These are phyloP conservation scores for Ephialtes manifestator DNA, from an alignment of 2,888 invertebrate genomes.

Conservation along the genomic window DNA sequence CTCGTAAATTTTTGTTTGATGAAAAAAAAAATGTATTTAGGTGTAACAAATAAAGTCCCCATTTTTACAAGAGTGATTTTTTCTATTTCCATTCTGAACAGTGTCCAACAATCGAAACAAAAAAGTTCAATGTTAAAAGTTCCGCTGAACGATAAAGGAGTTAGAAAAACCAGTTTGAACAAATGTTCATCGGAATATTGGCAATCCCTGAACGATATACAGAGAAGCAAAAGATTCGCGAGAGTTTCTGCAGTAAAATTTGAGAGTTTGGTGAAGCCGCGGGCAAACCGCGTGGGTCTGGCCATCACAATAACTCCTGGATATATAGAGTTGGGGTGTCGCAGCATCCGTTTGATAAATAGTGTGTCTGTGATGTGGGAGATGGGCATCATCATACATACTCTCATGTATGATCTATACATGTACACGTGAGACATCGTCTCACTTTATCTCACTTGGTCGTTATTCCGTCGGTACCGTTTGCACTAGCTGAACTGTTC, in stretches of 20 bases:
- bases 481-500: neutral
- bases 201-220: neutral
- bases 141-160: no score
- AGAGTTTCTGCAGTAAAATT: neutral
- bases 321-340: slow-evolving; percentile 8
- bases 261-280: neutral
- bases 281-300: slow-evolving; percentile 18
- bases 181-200: no score
- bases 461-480: slow-evolving; percentile 40
- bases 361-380: slow-evolving; percentile 56
- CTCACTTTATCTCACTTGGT: slow-evolving; percentile 25
- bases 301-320: slow-evolving; percentile 22
- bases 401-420: neutral
- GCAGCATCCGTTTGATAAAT: slow-evolving; percentile 59
- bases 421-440: slow-evolving; percentile 30
- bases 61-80: no score
- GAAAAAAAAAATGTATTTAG: no score
- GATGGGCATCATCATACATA: neutral
- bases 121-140: no score
- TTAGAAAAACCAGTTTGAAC: no score
- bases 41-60: no score
- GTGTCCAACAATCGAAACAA: neutral
- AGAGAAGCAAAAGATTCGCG: neutral
- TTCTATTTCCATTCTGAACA: no score
- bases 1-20: no score